Conservation (phyloP, 1,140 invertebrate species). For the Bemisia tabaci region DNA sequence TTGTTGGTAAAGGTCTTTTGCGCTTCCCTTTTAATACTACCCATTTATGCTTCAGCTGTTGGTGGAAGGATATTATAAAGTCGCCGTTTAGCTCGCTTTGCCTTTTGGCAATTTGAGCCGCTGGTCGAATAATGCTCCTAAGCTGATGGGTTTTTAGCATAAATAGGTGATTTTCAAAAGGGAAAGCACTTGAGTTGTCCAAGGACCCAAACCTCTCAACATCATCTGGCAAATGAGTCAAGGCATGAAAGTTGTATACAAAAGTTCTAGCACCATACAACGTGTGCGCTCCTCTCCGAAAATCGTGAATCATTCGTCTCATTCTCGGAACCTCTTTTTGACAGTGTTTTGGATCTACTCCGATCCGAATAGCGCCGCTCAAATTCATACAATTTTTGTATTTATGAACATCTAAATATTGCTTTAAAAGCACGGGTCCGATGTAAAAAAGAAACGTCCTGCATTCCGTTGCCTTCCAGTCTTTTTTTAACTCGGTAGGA, state of each 20-base stretch:
- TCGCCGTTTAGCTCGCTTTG: not conserved
- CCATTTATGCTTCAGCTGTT: not conserved
- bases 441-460: not conserved
- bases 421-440: not conserved
- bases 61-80: not conserved
- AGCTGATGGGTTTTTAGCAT: not conserved
- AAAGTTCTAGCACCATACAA: not conserved
- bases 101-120: not conserved
- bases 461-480: not conserved
- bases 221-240: not conserved
- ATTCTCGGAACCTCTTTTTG: not conserved
- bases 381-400: not conserved
- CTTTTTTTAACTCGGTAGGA: not conserved
- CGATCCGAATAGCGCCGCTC: not conserved
- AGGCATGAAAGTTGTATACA: not conserved
- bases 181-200: not conserved
- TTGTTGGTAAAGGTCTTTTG: not conserved
- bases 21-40: not conserved
- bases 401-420: not conserved
- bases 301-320: not conserved
- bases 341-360: not conserved
- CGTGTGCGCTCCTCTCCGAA: not conserved
- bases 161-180: not conserved
- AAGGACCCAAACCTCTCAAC: not conserved
- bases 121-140: not conserved